Evolutionary conservation across 2,797 vertebrate genomes (phyloP), one percentile per base, ranked within the genome.

Genomic region (Hyperoplus immaculatus): DNA sequence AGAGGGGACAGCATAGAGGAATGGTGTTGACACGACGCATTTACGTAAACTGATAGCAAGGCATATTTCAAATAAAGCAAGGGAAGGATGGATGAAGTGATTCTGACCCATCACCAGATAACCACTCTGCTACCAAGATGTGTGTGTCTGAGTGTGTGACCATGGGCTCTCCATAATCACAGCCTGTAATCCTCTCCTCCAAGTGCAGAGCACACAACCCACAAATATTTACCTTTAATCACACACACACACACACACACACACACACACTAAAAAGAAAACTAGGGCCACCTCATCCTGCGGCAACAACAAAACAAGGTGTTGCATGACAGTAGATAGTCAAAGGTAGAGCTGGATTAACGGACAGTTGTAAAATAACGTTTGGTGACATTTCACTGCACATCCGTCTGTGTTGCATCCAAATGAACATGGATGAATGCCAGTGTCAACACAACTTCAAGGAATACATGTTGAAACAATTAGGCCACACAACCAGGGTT

Each of bases 161-260:
- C 72, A 77, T 69, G 60, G 66, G 58, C 77, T 85, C 60, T 73
- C 16, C 16, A 77, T 80, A 80, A 82, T 68, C 68, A 77, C 73
- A 76, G 72, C 58, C 76, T 80, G 73, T 89, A 89, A 89, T 87
- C 83, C 78, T 78, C 73, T 80, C 50, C 71, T 85, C 69, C 57
- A 59, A 84, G 80, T 73, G 71, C 69, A 80, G 68, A 69, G 63
- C 75, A 85, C 83, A 84, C 57, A 66, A 65, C 8, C 53, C 50
- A 51, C 29, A 60, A 29, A 38, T 81, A 72, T 89, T 86, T 86
- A 82, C 78, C 62, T 84, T 83, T 76, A 85, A 80, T 82, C 83
- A 65, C 46, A 47, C 51, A 51, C 70, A 47, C 18, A 54, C 66
- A 53, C 76, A 78, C 81, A 77, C 80, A 76, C 60, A 55, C 55